Evolutionary conservation across 2,888 invertebrate genomes (phyloP), one percentile per base, ranked within the genome.

Genomic region (Eueremaeus valkanovi): DNA sequence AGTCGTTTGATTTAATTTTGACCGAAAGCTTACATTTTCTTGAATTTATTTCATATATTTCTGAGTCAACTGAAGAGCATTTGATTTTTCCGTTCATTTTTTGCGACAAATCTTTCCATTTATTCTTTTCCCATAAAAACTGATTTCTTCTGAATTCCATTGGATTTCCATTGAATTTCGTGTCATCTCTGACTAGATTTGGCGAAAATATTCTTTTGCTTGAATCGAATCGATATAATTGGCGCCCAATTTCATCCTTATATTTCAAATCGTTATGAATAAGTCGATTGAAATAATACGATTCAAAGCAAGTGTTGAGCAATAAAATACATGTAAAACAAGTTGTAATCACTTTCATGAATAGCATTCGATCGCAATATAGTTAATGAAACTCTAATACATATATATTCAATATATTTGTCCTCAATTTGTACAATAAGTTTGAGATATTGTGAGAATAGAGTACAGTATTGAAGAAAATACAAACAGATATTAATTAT

Each of bases 241-340:
- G 27, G 3, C 21, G 29, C 8, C 16, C 29, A 29, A 18, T 33
- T 63, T 21, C n/a, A 33, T 33, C 1, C 3, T 6, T 16, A 18
- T 63, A 2, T 27, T 63, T 31, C 5, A 18, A 9, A 29, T 31
- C 29, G 3, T 16, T 3, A 21, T 24, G 11, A 0, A 24, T 24
- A 24, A 24, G 16, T 18, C 24, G 1, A 1, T 33, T 11, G 8
- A 31, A 63, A 29, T 31, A 3, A 63, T 63, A 9, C 18, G 63
- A 31, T 63, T 36, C 63, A 8, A 36, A 33, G 33, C 63, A 63
- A 63, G 18, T 13, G 21, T 63, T 63, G 21, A 63, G 63, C 29
- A 63, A 63, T 36, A 63, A 33, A 33, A 63, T 49, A n/a, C n/a
- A 27, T 24, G 29, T 63, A 18, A 63, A 63, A 63, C 9, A 55